These are phyloP conservation scores for Pelusios castaneus DNA, from an alignment of 2,113 vertebrate genomes.

Conservation along the genomic window DNA sequence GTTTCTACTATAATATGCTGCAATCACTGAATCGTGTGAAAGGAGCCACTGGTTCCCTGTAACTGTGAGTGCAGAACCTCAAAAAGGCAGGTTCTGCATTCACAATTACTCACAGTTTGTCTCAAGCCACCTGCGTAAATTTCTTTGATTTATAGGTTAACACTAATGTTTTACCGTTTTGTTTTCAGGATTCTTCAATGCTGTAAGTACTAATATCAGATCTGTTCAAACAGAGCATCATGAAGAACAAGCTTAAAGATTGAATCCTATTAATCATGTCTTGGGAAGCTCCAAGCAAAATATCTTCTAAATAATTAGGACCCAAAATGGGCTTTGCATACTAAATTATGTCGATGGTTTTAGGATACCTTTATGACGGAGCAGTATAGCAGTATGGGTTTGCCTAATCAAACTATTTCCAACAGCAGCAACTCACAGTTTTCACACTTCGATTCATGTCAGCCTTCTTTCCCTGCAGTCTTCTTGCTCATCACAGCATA, in stretches of 20 bases:
- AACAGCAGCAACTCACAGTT: constrained; percentile 68
- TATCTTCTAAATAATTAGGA: not conserved
- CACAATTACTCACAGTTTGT: too few species aligned
- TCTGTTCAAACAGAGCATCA: not conserved
- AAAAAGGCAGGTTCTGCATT: not conserved
- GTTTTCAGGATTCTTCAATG: not conserved
- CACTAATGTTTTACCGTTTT: not conserved
- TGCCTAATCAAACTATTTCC: constrained; percentile 41
- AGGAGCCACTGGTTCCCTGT: not conserved
- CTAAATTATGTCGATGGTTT: not conserved
- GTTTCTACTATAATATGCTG: not conserved
- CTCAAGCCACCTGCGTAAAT: not conserved
- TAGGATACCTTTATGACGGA: constrained; percentile 59
- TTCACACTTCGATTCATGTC: constrained; percentile 72
- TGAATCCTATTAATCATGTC: not conserved
- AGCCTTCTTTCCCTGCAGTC: constrained; percentile 57
- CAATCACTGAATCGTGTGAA: not conserved
- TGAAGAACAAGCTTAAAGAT: not conserved
- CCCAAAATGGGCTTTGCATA: not conserved
- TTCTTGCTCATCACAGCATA: constrained; percentile 74
- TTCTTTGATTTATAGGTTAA: not conserved
- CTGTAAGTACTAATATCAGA: not conserved
- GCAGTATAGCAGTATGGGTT: constrained; percentile 32
- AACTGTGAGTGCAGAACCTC: not conserved
- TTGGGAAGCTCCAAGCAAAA: constrained; percentile 4